Percentiles rank a stretch among this genome's conserved stretches.
phyloP scores from a whole-genome alignment of 2,888 invertebrate species.

The Tanytarsus gracilentus region DNA sequence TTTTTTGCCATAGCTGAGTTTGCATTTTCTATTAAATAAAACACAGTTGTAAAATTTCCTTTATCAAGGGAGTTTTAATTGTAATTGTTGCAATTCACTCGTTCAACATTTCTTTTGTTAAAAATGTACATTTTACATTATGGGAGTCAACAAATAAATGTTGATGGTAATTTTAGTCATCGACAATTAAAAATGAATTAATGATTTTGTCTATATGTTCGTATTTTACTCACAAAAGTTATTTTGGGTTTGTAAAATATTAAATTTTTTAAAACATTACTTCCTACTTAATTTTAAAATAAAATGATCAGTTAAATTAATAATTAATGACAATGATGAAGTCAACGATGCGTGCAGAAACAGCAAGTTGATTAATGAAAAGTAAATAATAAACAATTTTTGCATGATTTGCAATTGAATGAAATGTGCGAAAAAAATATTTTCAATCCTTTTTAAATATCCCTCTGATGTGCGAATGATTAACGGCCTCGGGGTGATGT shows the following conservation, averaged over 20 bases:
- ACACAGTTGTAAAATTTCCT: too few relatives aligned
- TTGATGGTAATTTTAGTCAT: conserved; percentile 18
- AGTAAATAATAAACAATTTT: conserved; percentile 19
- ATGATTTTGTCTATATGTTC: too few relatives aligned
- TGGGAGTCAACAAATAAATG: conserved; percentile 23
- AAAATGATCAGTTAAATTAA: too few relatives aligned
- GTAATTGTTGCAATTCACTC: too few relatives aligned
- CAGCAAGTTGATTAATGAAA: conserved; percentile 18
- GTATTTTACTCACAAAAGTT: too few relatives aligned
- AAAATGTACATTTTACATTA: background rate
- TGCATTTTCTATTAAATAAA: too few relatives aligned
- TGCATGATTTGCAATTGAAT: background rate
- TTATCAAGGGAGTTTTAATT: too few relatives aligned
- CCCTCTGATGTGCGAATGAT: background rate
- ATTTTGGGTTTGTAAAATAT: too few relatives aligned
- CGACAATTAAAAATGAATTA: conserved; percentile 27
- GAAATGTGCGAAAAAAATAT: background rate
- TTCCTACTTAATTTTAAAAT: too few relatives aligned
- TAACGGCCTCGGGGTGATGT: background rate
- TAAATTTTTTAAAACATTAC: too few relatives aligned
- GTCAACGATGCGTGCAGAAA: background rate
- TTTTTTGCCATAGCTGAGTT: background rate
- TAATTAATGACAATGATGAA: conserved; percentile 19
- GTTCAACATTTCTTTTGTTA: too few relatives aligned
- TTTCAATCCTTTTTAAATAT: background rate